Evolutionary conservation across 2,797 vertebrate genomes (phyloP).

Genomic region (Sitta carolinensis): DNA sequence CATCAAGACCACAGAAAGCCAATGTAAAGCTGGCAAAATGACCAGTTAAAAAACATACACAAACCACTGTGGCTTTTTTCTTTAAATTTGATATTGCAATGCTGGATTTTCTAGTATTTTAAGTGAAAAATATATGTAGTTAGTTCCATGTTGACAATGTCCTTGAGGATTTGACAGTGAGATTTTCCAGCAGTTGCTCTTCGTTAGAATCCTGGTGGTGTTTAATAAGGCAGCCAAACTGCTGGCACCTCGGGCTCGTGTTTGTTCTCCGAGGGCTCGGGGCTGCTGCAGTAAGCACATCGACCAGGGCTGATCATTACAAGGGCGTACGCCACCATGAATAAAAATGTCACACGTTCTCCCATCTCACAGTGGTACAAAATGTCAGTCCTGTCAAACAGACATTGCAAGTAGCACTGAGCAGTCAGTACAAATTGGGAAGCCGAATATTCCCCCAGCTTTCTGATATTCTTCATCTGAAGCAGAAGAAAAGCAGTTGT

Average conservation of each 20-base stretch:
- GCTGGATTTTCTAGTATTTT: constrained; percentile 77
- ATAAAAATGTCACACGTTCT: constrained; percentile 86
- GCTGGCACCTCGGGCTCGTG: constrained; percentile 80
- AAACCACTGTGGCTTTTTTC: background rate
- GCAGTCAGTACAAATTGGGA: constrained; percentile 86
- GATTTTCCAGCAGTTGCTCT: constrained; percentile 87
- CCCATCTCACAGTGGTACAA: constrained; percentile 83
- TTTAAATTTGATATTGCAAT: constrained; percentile 68
- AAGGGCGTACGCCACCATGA: constrained; percentile 85
- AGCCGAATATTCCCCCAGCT: constrained; percentile 82
- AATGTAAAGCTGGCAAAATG: constrained; percentile 58
- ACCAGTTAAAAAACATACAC: constrained; percentile 29
- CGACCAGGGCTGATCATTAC: constrained; percentile 88
- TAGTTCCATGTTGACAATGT: constrained; percentile 81
- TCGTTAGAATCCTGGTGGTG: constrained; percentile 84
- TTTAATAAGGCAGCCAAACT: constrained; percentile 85
- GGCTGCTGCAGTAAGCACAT: constrained; percentile 83
- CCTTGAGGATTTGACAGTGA: constrained; percentile 88
- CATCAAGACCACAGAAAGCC: constrained; percentile 25
- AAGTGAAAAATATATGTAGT: constrained; percentile 83
- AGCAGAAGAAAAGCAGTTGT: constrained; percentile 86
- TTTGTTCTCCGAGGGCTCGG: constrained; percentile 84
- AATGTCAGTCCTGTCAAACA: constrained; percentile 87
- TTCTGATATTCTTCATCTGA: constrained; percentile 86
- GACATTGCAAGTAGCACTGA: constrained; percentile 82